Base-by-base conservation (phyloP, 2,888 invertebrate genomes). In the Diaperis boleti region DNA sequence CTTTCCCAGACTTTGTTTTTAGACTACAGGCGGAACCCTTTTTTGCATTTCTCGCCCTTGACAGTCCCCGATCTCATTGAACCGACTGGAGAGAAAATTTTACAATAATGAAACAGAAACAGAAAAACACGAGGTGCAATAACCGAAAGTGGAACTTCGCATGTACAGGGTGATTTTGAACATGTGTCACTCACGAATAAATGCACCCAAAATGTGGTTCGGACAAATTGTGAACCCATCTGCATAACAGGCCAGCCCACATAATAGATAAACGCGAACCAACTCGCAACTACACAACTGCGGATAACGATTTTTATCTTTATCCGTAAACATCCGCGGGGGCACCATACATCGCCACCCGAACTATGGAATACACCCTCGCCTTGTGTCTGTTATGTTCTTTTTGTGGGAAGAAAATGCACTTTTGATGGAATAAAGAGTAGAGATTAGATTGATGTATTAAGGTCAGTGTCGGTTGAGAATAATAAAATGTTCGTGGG, bases 191-290 rank as follows among this genome's bases (percentile, higher is more conserved):
- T n/a, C n/a, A n/a, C n/a, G n/a, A n/a, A n/a, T n/a, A n/a, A n/a
- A n/a, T n/a, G n/a, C n/a, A n/a, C n/a, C n/a, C n/a, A n/a, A n/a
- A n/a, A n/a, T n/a, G n/a, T n/a, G n/a, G n/a, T n/a, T n/a, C n/a
- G n/a, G n/a, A 62, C 49, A 68, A 70, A 70, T 75, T 74, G 74
- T 74, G 74, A 14, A 33, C 57, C 42, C 66, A 67, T 67, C 69
- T 70, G 68, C 71, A 76, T 75, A 75, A 74, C 75, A 72, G 73
- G 71, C 66, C 76, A 72, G 69, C 75, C 76, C 75, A 75, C 75
- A 76, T 75, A 70, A 57, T 67, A 71, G 73, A 74, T 75, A 74
- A 72, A 72, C 68, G 68, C 68, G 67, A 62, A 69, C 62, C 41
- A 61, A 69, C 64, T 45, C 35, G 47, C 22, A 37, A 33, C 37